These are phyloP conservation scores for Platyrinchus mystaceus DNA, from an alignment of 2,797 vertebrate genomes.

Conservation along the genomic window DNA sequence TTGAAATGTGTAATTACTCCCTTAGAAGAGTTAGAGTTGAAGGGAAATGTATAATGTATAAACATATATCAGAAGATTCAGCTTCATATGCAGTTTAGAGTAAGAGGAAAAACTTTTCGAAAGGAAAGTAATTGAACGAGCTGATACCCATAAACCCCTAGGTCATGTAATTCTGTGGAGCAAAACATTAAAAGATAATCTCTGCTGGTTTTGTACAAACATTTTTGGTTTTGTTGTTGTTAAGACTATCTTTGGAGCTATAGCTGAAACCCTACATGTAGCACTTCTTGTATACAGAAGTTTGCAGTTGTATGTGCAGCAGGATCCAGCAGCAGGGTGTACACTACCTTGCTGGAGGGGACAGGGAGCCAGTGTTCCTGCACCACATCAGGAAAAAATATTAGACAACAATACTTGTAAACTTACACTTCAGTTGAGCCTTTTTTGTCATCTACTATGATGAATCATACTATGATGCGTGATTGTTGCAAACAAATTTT, in stretches of 20 bases:
- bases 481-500: background rate
- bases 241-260: background rate
- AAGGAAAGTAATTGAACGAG: background rate
- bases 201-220: background rate
- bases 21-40: background rate
- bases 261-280: background rate
- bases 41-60: background rate
- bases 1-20: slow-evolving; percentile 4
- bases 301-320: background rate
- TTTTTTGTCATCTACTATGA: background rate
- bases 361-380: background rate
- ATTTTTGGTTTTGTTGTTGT: background rate
- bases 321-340: background rate
- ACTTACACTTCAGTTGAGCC: background rate
- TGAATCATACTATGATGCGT: fast-evolving
- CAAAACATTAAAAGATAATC: slow-evolving; percentile 27
- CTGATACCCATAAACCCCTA: background rate
- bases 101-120: background rate
- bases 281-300: background rate
- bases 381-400: background rate
- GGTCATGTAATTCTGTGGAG: background rate
- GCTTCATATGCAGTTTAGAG: background rate
- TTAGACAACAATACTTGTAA: background rate
- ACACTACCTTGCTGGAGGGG: background rate
- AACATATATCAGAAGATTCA: slow-evolving; percentile 11